phyloP scores from a whole-genome alignment of 2,888 invertebrate species.

The Oasisia sp. region DNA sequence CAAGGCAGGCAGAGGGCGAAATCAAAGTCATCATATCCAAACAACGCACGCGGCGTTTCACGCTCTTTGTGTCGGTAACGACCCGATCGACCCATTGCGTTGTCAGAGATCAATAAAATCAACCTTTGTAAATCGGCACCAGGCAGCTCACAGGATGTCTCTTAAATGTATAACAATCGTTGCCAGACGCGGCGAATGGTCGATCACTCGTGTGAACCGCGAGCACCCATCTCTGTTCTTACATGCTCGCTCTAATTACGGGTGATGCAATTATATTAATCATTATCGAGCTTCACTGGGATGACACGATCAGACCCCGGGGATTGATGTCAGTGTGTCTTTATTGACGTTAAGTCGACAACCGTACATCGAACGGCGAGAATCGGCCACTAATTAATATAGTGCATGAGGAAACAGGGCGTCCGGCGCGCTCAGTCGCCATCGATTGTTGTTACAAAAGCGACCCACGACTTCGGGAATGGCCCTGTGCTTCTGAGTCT shows the following conservation, averaged over 20 bases:
- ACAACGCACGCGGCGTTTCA: not conserved
- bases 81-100: not conserved
- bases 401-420: not conserved
- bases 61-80: not conserved
- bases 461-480: not conserved
- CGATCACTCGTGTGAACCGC: not conserved
- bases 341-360: slow-evolving; percentile 17
- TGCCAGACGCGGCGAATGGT: not conserved
- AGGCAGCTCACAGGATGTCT: not conserved
- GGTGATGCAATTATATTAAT: slow-evolving; percentile 17
- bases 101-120: not conserved
- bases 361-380: slow-evolving; percentile 6
- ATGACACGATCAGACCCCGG: not conserved
- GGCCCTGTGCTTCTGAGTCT: not conserved
- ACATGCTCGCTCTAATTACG: not conserved
- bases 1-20: not conserved
- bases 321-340: not conserved
- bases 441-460: not conserved
- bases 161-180: not conserved
- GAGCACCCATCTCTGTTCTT: not conserved
- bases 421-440: not conserved
- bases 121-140: not conserved
- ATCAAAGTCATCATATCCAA: not conserved
- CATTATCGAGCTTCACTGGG: not conserved
- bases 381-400: slow-evolving; percentile 17